Conservation (phyloP, 2,797 vertebrate genomes). For the Falco peregrinus region DNA sequence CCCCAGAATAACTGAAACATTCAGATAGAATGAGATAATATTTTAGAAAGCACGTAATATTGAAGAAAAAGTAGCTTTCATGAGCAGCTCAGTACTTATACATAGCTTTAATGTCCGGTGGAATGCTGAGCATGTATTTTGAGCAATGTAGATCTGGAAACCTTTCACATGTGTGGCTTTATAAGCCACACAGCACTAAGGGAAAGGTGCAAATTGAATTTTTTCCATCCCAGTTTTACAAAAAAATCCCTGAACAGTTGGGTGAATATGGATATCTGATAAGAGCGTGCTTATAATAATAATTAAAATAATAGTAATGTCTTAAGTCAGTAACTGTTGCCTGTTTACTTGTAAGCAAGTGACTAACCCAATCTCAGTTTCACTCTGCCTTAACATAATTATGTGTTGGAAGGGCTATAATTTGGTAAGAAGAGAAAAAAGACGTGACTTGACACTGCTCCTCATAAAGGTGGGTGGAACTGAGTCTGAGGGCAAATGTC, state of each 20-base stretch:
- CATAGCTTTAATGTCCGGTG: not conserved
- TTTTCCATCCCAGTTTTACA: not conserved
- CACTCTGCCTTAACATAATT: conserved; percentile 17
- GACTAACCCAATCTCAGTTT: conserved; percentile 44
- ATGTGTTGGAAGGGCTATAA: conserved; percentile 51
- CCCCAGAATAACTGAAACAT: not conserved
- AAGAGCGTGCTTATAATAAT: not conserved
- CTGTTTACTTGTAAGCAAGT: conserved; percentile 61
- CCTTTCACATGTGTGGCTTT: not conserved
- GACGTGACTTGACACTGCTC: conserved; percentile 38
- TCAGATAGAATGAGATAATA: not conserved
- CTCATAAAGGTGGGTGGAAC: conserved; percentile 55
- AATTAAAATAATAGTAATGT: conserved; percentile 33
- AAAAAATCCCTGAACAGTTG: not conserved
- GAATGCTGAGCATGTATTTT: not conserved
- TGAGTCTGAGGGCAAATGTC: conserved; percentile 55
- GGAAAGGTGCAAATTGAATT: not conserved
- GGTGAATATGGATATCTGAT: not conserved
- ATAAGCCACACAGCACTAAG: not conserved
- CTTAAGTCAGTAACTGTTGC: conserved; percentile 9
- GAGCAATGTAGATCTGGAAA: not conserved
- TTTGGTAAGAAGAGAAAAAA: conserved; percentile 55
- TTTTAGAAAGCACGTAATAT: conserved; percentile 17
- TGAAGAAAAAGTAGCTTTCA: not conserved
- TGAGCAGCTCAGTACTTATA: not conserved